These are phyloP conservation scores for Terrapene triunguis DNA, from an alignment of 2,113 vertebrate genomes.

Conservation along the genomic window DNA sequence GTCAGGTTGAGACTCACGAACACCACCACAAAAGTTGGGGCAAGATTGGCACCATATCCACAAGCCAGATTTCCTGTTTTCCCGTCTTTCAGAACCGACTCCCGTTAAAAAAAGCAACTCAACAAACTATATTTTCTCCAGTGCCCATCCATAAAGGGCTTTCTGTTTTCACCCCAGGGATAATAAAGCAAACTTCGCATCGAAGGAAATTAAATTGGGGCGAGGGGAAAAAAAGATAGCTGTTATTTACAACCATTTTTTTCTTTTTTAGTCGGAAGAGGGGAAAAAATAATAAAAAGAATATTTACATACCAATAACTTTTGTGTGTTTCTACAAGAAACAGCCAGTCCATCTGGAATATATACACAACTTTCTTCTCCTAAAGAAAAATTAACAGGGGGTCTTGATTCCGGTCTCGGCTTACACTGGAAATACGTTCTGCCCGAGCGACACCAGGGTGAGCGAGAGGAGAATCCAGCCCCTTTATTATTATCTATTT, in stretches of 20 bases:
- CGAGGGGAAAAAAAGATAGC: neutral
- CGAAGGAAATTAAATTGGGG: neutral
- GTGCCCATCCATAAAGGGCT: neutral
- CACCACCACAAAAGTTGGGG: neutral
- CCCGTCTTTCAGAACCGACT: neutral
- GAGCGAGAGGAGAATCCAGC: neutral
- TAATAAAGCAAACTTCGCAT: neutral
- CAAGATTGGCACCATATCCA: neutral
- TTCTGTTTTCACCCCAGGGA: neutral
- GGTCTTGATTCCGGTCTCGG: neutral
- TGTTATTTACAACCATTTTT: constrained; percentile 10
- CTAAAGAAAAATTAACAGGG: constrained; percentile 29
- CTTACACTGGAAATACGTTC: neutral
- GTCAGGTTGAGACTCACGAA: neutral
- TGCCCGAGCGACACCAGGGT: neutral
- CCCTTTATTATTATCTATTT: neutral
- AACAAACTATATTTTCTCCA: neutral
- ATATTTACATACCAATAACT: constrained; percentile 26
- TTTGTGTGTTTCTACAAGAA: constrained; percentile 43
- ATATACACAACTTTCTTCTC: constrained; percentile 43
- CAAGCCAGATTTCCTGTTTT: neutral
- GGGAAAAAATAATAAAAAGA: constrained; percentile 9
- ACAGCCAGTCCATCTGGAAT: constrained; percentile 42
- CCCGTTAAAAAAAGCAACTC: neutral
- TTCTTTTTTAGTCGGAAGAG: constrained; percentile 24